These are phyloP conservation scores for Laticauda laticaudata DNA, from an alignment of 2,113 vertebrate genomes.

Conservation along the genomic window DNA sequence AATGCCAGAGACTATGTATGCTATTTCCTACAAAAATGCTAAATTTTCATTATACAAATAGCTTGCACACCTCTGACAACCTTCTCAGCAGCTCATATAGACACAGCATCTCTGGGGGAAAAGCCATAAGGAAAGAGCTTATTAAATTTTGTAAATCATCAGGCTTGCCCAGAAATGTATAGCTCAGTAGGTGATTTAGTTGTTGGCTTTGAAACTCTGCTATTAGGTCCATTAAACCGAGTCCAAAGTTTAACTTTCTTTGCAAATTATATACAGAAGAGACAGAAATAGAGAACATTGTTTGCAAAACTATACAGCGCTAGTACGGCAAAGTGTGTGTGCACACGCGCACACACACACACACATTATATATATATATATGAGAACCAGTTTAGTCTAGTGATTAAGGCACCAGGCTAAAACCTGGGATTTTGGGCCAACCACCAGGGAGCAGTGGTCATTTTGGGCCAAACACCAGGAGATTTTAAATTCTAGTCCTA, in stretches of 20 bases:
- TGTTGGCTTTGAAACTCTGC: conserved; percentile 63
- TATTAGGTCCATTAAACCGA: conserved; percentile 65
- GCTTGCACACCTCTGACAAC: conserved; percentile 51
- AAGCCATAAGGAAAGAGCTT: conserved; percentile 40
- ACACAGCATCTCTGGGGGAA: conserved; percentile 48
- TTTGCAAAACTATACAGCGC: background rate
- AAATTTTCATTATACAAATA: conserved; percentile 47
- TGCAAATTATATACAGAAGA: conserved; percentile 64
- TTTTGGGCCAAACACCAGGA: too few species aligned
- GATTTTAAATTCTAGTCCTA: too few species aligned
- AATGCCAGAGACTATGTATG: conserved; percentile 39
- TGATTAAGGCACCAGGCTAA: too few species aligned
- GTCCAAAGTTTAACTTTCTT: conserved; percentile 59
- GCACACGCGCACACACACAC: too few species aligned
- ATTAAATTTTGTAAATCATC: conserved; percentile 71
- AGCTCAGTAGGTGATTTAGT: conserved; percentile 58
- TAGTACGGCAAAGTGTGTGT: background rate
- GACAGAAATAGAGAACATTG: conserved; percentile 30
- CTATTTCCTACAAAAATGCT: conserved; percentile 22
- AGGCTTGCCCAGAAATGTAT: conserved; percentile 56
- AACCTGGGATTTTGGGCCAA: too few species aligned
- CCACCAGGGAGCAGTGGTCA: too few species aligned
- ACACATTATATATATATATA: too few species aligned
- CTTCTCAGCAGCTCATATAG: conserved; percentile 46
- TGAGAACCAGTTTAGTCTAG: too few species aligned